Percentiles rank a stretch among this genome's conserved stretches.
Evolutionary conservation across 1,140 invertebrate species (phyloP).

Genomic region (Seison nebaliae): DNA sequence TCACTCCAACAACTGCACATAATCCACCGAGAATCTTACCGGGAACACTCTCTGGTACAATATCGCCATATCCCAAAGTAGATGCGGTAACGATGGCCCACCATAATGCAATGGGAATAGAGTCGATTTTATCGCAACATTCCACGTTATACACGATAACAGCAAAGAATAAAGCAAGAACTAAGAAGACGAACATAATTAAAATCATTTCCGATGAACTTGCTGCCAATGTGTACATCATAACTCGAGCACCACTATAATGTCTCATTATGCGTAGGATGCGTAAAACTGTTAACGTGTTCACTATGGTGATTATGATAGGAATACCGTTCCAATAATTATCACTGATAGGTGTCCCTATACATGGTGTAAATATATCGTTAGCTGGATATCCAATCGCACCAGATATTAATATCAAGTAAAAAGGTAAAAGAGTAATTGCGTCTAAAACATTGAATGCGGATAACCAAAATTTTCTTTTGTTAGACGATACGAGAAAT

Average conservation of each 20-base stretch:
- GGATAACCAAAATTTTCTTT: no score
- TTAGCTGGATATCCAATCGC: no score
- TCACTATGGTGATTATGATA: no score
- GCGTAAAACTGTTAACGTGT: constrained; percentile 13
- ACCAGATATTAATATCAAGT: no score
- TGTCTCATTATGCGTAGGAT: constrained; percentile 17
- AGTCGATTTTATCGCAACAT: constrained; percentile 15
- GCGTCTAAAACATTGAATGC: no score
- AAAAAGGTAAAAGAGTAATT: no score
- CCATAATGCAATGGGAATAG: constrained; percentile 20
- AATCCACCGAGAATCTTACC: constrained; percentile 19
- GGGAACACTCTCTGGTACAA: constrained; percentile 16
- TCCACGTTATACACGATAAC: constrained; percentile 16
- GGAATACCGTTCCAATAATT: no score
- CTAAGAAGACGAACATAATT: constrained; percentile 16
- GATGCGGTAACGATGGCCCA: constrained; percentile 22
- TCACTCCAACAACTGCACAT: constrained; percentile 19
- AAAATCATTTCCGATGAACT: constrained; percentile 18
- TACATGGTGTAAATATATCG: no score
- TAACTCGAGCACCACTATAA: constrained; percentile 16
- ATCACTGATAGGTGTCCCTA: no score
- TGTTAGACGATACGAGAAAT: no score
- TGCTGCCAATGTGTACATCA: constrained; percentile 18
- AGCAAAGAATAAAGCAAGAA: constrained; percentile 18
- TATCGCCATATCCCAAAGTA: constrained; percentile 21